phyloP scores from a whole-genome alignment of 2,797 vertebrate species.

The Coregonus ussuriensis region DNA sequence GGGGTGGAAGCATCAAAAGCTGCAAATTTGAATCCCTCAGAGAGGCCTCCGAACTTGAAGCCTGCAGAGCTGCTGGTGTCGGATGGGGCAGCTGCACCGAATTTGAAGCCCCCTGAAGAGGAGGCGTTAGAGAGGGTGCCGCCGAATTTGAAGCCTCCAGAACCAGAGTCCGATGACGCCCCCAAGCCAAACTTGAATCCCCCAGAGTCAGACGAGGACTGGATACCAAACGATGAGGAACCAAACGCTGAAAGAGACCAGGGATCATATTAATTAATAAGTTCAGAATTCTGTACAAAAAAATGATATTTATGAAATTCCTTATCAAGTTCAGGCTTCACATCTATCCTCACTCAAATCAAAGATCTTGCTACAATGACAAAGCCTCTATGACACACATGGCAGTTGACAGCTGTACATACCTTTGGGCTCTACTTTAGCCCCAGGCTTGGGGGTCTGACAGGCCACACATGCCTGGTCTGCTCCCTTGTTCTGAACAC shows the following conservation, averaged over 20 bases:
- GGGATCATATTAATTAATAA: not conserved
- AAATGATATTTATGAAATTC: not conserved
- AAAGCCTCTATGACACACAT: not conserved
- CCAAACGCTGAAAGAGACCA: constrained; percentile 66
- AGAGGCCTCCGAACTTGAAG: constrained; percentile 67
- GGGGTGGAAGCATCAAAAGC: constrained; percentile 67
- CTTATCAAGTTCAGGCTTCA: no score
- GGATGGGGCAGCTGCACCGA: constrained; percentile 61
- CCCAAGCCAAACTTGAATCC: constrained; percentile 83
- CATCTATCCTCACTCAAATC: not conserved
- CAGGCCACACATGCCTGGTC: constrained; percentile 84
- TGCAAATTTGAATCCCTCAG: constrained; percentile 83
- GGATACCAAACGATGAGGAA: constrained; percentile 73
- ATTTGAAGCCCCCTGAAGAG: constrained; percentile 57
- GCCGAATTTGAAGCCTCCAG: constrained; percentile 79
- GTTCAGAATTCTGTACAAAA: no score
- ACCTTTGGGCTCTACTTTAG: constrained; percentile 86
- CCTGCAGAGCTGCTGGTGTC: constrained; percentile 48
- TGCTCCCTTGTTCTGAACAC: constrained; percentile 83
- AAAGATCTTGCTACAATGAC: not conserved
- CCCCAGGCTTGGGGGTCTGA: constrained; percentile 82
- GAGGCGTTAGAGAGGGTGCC: constrained; percentile 38
- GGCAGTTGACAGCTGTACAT: constrained; percentile 32
- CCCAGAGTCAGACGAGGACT: constrained; percentile 70
- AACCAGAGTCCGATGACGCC: constrained; percentile 59